phyloP scores from a whole-genome alignment of 2,888 invertebrate genomes.

The Xestia sexstrigata region DNA sequence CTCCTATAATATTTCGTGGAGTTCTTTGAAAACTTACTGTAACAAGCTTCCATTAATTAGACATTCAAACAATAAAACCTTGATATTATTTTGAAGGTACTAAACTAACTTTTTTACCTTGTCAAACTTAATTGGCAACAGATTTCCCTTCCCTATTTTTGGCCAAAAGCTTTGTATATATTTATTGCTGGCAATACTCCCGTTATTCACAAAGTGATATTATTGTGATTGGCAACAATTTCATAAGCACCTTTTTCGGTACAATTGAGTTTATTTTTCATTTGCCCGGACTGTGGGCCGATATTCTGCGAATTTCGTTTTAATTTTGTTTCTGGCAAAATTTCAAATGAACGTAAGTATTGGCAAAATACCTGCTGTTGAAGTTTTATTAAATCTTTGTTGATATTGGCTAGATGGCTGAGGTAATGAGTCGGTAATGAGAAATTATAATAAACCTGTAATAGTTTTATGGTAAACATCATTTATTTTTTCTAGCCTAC shows the following conservation, averaged over 20 bases:
- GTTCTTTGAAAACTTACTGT: background rate
- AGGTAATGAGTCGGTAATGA: slow-evolving; percentile 22
- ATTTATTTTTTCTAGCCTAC: too few species aligned
- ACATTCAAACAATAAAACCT: slow-evolving; percentile 2
- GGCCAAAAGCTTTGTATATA: slow-evolving; percentile 38
- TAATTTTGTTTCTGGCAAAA: slow-evolving; percentile 70
- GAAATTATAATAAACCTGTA: slow-evolving; percentile 8
- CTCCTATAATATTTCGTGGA: background rate
- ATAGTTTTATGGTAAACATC: background rate
- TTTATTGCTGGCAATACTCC: slow-evolving; percentile 45
- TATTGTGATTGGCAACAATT: slow-evolving; percentile 55
- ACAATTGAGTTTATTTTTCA: slow-evolving; percentile 76
- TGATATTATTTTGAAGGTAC: slow-evolving; percentile 14
- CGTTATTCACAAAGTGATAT: slow-evolving; percentile 47
- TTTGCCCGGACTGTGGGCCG: slow-evolving; percentile 63
- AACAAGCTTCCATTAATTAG: slow-evolving; percentile 14
- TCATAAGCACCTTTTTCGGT: slow-evolving; percentile 65
- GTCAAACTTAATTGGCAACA: slow-evolving; percentile 26
- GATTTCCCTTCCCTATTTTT: slow-evolving; percentile 23
- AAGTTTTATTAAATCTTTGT: slow-evolving; percentile 51
- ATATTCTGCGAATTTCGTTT: slow-evolving; percentile 69
- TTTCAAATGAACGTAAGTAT: too few species aligned
- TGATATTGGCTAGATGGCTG: slow-evolving; percentile 19
- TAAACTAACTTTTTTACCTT: background rate
- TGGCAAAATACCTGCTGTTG: slow-evolving; percentile 54